These are phyloP conservation scores for Monoplex corrugatus DNA, from an alignment of 2,888 invertebrate species.

Conservation along the genomic window DNA sequence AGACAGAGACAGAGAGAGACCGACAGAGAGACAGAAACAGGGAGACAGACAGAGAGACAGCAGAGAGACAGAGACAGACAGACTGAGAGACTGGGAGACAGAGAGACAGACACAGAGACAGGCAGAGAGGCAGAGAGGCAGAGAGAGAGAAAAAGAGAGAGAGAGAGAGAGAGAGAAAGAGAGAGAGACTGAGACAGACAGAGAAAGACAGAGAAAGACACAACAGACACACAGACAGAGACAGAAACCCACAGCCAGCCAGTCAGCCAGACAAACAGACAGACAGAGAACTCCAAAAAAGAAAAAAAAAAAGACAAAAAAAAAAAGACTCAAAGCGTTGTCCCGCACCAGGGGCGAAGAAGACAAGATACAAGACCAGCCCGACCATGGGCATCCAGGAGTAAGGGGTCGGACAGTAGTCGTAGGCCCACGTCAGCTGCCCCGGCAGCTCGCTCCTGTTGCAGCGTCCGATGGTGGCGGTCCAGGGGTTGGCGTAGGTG, in stretches of 20 bases:
- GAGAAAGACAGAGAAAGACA: too few species aligned
- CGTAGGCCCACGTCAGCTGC: conserved; percentile 81
- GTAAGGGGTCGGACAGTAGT: conserved; percentile 82
- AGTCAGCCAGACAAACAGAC: too few species aligned
- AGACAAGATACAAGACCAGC: conserved; percentile 82
- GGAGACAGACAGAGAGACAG: too few species aligned
- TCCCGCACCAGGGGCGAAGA: conserved; percentile 82
- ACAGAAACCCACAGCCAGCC: too few species aligned
- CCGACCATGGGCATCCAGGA: conserved; percentile 83
- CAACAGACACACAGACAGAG: too few species aligned
- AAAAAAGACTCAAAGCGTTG: not conserved
- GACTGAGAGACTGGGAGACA: too few species aligned
- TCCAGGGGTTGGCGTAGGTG: conserved; percentile 73
- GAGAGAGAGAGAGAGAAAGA: too few species aligned
- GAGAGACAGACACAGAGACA: not conserved
- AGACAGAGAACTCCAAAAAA: not conserved
- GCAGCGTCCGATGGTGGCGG: conserved; percentile 77
- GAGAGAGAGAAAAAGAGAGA: too few species aligned
- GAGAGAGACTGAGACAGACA: too few species aligned
- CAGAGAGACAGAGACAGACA: too few species aligned
- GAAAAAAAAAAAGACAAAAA: not conserved
- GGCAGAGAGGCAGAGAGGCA: not conserved
- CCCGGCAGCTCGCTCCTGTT: conserved; percentile 65
- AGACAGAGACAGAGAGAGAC: too few species aligned
- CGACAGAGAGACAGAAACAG: not conserved